Evolutionary conservation across 2,888 invertebrate genomes (phyloP).

Genomic region (Apotomis capreana): DNA sequence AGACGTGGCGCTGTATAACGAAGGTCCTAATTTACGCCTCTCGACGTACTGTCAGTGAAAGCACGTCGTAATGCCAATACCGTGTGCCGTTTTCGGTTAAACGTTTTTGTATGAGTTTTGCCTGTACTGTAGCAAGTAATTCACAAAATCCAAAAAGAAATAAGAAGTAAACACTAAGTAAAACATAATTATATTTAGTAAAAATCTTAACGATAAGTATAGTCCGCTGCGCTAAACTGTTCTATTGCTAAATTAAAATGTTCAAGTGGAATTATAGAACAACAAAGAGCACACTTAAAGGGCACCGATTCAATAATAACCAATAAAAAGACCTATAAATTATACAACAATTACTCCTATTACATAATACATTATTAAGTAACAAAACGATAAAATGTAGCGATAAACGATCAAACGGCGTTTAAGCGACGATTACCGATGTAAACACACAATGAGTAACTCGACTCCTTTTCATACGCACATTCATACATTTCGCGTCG

Average conservation of each 20-base stretch:
- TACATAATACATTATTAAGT: slow-evolving; percentile 45
- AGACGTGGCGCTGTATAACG: too few species aligned
- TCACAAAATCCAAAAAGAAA: too few species aligned
- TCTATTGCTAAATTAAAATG: not conserved
- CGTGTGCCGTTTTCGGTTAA: too few species aligned
- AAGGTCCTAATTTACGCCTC: too few species aligned
- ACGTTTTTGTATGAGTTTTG: too few species aligned
- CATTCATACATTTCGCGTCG: slow-evolving; percentile 47
- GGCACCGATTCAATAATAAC: slow-evolving; percentile 20
- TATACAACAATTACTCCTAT: slow-evolving; percentile 34
- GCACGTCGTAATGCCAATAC: too few species aligned
- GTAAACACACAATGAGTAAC: slow-evolving; percentile 43
- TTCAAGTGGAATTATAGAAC: not conserved
- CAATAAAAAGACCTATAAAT: slow-evolving; percentile 33
- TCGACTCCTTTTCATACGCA: slow-evolving; percentile 29
- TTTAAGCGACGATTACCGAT: slow-evolving; percentile 56
- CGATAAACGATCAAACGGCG: slow-evolving; percentile 51
- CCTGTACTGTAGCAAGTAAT: too few species aligned
- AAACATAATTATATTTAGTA: too few species aligned
- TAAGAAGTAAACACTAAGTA: too few species aligned
- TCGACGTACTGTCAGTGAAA: too few species aligned
- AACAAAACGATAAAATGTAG: slow-evolving; percentile 20
- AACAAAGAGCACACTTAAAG: slow-evolving; percentile 18
- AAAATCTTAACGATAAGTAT: too few species aligned
- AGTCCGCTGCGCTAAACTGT: not conserved